Conservation (phyloP, 2,888 invertebrate genomes). For the Eupithecia abbreviata region DNA sequence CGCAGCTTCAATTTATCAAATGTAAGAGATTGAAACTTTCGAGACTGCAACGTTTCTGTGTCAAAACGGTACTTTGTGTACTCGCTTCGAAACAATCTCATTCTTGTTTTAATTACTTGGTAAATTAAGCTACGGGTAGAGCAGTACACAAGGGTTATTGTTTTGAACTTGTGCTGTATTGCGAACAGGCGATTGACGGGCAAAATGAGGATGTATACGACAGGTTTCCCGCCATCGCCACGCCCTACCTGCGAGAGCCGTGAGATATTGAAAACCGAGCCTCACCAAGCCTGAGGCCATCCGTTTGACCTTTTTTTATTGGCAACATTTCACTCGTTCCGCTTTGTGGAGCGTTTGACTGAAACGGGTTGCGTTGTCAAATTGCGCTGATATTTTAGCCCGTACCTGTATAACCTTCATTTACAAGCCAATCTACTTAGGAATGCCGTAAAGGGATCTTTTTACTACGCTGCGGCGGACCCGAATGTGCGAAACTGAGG, state of each 20-base stretch:
- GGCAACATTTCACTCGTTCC: slow-evolving; percentile 79
- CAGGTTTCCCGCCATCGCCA: slow-evolving; percentile 54
- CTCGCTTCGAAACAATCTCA: slow-evolving; percentile 42
- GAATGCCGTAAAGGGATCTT: slow-evolving; percentile 60
- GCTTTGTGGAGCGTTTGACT: slow-evolving; percentile 73
- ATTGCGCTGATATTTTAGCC: slow-evolving; percentile 72
- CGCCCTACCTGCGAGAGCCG: slow-evolving; percentile 57
- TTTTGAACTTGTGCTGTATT: slow-evolving; percentile 49
- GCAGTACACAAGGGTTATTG: slow-evolving; percentile 43
- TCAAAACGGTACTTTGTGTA: slow-evolving; percentile 40
- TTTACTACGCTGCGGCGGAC: slow-evolving; percentile 50
- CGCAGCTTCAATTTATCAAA: slow-evolving; percentile 28
- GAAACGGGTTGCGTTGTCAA: slow-evolving; percentile 74
- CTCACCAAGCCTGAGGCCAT: slow-evolving; percentile 69
- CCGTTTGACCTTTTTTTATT: slow-evolving; percentile 79
- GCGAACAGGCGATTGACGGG: slow-evolving; percentile 67
- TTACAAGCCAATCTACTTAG: slow-evolving; percentile 60
- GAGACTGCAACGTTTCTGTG: slow-evolving; percentile 34
- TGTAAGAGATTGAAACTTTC: slow-evolving; percentile 31
- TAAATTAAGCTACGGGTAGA: slow-evolving; percentile 40
- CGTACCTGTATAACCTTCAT: slow-evolving; percentile 64
- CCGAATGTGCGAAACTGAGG: slow-evolving; percentile 46
- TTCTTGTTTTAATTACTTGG: slow-evolving; percentile 47
- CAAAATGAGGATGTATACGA: slow-evolving; percentile 71
- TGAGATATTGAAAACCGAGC: slow-evolving; percentile 80